Evolutionary conservation across 2,888 invertebrate species (phyloP).

Genomic region (Aspidiotus destructor): DNA sequence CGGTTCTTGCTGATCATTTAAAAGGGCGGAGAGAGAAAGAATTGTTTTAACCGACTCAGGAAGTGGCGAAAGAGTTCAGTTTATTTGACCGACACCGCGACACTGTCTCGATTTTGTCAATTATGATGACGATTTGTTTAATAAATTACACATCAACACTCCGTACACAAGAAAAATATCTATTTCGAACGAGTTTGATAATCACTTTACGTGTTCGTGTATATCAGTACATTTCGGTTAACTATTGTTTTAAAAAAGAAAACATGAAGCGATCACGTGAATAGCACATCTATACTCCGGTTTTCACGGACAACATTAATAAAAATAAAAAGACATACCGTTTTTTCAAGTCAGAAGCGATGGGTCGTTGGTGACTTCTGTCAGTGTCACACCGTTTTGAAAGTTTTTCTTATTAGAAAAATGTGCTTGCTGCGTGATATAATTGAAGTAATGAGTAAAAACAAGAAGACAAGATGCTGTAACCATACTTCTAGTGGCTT

Average conservation of each 20-base stretch:
- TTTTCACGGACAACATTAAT: not conserved
- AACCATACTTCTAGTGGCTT: too few relatives aligned
- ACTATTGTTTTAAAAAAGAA: slow-evolving; percentile 16
- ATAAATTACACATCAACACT: not conserved
- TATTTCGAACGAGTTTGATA: not conserved
- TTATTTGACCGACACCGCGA: too few relatives aligned
- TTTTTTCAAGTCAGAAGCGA: not conserved
- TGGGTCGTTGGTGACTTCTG: not conserved
- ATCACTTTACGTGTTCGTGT: not conserved
- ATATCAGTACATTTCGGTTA: slow-evolving; percentile 20
- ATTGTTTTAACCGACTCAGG: too few relatives aligned
- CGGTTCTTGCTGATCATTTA: too few relatives aligned
- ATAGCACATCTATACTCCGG: not conserved
- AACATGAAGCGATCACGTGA: slow-evolving; percentile 26
- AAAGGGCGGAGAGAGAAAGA: too few relatives aligned
- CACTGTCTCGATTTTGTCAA: not conserved
- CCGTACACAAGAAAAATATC: too few relatives aligned
- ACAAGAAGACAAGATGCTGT: too few relatives aligned
- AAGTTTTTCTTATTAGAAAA: slow-evolving; percentile 1
- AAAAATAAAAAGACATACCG: not conserved
- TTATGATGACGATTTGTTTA: not conserved
- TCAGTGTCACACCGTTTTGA: not conserved
- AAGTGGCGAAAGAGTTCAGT: too few relatives aligned
- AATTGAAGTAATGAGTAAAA: too few relatives aligned
- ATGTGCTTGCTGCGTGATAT: not conserved